Evolutionary conservation across 2,888 invertebrate genomes (phyloP).

Genomic region (Pollenia griseotomentosa): DNA sequence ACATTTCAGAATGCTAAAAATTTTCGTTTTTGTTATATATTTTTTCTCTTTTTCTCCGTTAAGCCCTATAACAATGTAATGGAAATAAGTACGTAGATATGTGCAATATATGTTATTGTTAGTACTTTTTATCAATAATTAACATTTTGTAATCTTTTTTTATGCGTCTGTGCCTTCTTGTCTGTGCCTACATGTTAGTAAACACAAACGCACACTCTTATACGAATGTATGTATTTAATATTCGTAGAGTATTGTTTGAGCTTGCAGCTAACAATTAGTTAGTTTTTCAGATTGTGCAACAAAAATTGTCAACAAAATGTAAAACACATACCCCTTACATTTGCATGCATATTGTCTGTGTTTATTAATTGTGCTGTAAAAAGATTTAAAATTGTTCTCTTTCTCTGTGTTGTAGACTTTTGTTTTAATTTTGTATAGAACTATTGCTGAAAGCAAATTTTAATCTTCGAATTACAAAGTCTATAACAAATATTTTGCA

Average conservation of each 20-base stretch:
- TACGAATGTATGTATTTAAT: background rate
- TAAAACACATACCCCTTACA: background rate
- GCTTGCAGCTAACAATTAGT: constrained; percentile 9
- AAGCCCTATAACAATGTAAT: constrained; percentile 59
- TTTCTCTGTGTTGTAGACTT: constrained; percentile 3
- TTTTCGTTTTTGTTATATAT: constrained; percentile 45
- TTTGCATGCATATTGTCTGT: constrained; percentile 22
- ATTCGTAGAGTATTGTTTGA: background rate
- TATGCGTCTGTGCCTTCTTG: constrained; percentile 60
- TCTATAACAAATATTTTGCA: constrained; percentile 36
- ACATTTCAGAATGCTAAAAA: constrained; percentile 56
- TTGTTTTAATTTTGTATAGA: constrained; percentile 25
- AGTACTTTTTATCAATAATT: constrained; percentile 76
- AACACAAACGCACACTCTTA: background rate
- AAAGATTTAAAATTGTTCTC: constrained; percentile 46
- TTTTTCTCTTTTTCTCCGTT: background rate
- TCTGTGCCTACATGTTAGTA: constrained; percentile 22
- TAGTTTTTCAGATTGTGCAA: constrained; percentile 41
- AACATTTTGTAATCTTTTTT: constrained; percentile 77
- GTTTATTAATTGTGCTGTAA: constrained; percentile 54
- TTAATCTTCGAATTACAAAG: constrained; percentile 37
- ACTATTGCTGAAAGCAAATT: constrained; percentile 46
- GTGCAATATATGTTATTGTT: constrained; percentile 57
- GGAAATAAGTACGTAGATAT: constrained; percentile 37
- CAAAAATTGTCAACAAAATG: constrained; percentile 37